phyloP scores from a whole-genome alignment of 2,797 vertebrate genomes.

The Darevskia nairensis region DNA sequence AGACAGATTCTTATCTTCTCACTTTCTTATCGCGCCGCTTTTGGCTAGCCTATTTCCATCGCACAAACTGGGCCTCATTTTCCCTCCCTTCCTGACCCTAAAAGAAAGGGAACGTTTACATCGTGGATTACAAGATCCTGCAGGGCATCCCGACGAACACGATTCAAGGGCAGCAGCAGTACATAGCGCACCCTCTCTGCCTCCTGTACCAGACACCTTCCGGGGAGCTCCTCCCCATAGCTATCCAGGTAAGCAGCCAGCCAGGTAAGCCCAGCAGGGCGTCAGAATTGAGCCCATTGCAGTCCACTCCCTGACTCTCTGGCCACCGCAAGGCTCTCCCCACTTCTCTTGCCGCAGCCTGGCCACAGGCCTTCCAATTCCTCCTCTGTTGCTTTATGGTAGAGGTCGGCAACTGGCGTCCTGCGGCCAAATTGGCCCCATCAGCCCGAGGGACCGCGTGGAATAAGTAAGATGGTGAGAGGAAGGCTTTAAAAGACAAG shows the following conservation, averaged over 20 bases:
- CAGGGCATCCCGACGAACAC: conserved; percentile 79
- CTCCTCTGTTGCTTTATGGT: not conserved
- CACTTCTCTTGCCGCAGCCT: too few species aligned
- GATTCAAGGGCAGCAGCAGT: conserved; percentile 78
- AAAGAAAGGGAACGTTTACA: conserved; percentile 82
- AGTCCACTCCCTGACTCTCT: not conserved
- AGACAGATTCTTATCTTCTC: too few species aligned
- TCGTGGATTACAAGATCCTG: conserved; percentile 83
- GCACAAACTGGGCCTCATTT: too few species aligned
- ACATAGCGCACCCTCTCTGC: conserved; percentile 79
- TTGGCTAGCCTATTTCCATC: too few species aligned
- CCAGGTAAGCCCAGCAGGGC: too few species aligned
- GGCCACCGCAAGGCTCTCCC: not conserved
- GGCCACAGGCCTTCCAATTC: not conserved
- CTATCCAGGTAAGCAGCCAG: conserved; percentile 85
- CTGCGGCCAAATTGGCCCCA: not conserved
- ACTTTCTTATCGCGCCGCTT: too few species aligned
- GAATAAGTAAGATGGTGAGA: not conserved
- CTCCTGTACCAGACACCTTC: conserved; percentile 78
- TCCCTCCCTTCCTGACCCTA: not conserved
- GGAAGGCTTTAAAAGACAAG: not conserved
- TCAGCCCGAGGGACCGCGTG: not conserved
- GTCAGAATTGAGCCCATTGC: rapidly evolving
- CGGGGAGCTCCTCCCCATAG: conserved; percentile 80
- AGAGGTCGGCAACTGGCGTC: not conserved